phyloP scores from a whole-genome alignment of 1,140 invertebrate species.

The Zaprionus africanus region DNA sequence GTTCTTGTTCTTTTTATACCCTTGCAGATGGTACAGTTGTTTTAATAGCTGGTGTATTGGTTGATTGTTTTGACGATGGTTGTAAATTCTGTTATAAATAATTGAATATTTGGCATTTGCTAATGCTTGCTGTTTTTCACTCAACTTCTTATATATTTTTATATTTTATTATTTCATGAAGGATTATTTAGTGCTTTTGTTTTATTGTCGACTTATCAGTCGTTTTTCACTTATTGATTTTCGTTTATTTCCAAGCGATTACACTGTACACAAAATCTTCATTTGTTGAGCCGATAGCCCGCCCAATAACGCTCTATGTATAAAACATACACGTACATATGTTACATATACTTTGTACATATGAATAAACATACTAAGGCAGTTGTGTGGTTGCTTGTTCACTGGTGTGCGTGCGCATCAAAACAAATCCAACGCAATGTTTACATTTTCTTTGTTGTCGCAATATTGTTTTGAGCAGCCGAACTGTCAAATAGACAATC shows the following conservation, averaged over 20 bases:
- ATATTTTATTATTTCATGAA: no score
- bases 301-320: not conserved
- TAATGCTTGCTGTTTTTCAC: constrained; percentile 33
- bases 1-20: not conserved
- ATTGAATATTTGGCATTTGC: constrained; percentile 66
- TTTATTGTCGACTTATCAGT: constrained; percentile 13
- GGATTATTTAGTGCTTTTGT: not conserved
- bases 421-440: constrained; percentile 78
- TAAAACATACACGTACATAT: no score
- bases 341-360: not conserved
- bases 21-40: not conserved
- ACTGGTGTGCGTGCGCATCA: constrained; percentile 48
- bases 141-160: no score
- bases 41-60: constrained; percentile 47
- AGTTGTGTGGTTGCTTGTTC: not conserved
- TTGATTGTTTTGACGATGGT: constrained; percentile 52
- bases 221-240: constrained; percentile 60
- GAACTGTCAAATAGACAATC: constrained; percentile 71
- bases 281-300: constrained; percentile 55
- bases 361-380: not conserved
- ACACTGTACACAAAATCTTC: constrained; percentile 51
- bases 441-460: constrained; percentile 78
- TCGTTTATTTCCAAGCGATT: constrained; percentile 61
- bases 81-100: constrained; percentile 30
- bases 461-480: constrained; percentile 51